These are phyloP conservation scores for Smutsia gigantea DNA, from an alignment of 2,797 vertebrate species.

Conservation along the genomic window DNA sequence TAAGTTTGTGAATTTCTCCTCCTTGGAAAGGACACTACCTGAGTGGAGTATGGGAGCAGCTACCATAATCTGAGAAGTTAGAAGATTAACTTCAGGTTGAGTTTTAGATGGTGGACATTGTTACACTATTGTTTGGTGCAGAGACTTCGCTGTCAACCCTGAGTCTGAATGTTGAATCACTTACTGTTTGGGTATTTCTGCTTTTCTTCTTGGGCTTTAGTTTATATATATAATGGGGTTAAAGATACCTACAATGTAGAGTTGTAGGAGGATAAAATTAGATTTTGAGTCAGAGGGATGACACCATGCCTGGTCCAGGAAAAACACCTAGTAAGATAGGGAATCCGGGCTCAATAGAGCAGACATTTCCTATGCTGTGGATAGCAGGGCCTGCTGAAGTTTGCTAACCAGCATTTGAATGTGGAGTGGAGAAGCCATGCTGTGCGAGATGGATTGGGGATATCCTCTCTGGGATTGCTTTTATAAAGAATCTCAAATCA, in stretches of 20 bases:
- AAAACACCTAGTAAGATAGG: background rate
- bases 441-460: background rate
- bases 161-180: background rate
- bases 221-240: background rate
- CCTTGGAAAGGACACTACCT: background rate
- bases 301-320: background rate
- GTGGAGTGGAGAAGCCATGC: too few relatives aligned
- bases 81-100: background rate
- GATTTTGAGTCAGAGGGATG: background rate
- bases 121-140: background rate
- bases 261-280: background rate
- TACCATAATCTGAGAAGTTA: background rate
- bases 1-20: background rate
- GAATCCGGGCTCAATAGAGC: background rate
- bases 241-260: background rate
- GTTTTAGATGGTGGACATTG: background rate
- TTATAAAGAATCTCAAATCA: background rate
- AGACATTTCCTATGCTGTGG: background rate
- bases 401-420: background rate
- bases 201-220: slow-evolving; percentile 21
- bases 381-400: background rate
- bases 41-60: background rate
- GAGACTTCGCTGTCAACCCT: background rate
- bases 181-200: background rate
- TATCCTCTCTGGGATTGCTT: background rate